phyloP scores from a whole-genome alignment of 1,140 invertebrate genomes.

The Tribolium castaneum region DNA sequence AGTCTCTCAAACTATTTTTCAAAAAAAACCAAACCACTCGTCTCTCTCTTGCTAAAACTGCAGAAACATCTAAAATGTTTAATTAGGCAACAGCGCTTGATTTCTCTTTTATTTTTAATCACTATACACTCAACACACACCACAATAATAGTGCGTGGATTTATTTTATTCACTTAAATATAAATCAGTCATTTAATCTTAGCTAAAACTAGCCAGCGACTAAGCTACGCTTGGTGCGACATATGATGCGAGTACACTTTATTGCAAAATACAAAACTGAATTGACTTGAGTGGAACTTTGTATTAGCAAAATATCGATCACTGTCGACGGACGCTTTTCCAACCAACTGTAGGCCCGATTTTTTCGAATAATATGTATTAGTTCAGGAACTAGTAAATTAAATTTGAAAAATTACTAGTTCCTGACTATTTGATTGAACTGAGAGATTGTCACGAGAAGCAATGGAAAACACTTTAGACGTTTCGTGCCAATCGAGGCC shows the following conservation, averaged over 20 bases:
- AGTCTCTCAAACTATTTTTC: not conserved
- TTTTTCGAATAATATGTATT: not conserved
- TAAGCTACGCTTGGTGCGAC: constrained; percentile 7
- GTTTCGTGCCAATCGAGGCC: not conserved
- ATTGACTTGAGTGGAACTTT: constrained; percentile 29
- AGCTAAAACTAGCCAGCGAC: not conserved
- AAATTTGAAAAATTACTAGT: no score
- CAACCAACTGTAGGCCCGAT: not conserved
- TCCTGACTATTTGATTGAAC: not conserved
- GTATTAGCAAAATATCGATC: constrained; percentile 16
- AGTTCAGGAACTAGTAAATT: no score
- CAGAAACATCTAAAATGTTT: constrained; percentile 39
- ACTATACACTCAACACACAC: constrained; percentile 37
- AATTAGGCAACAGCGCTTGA: constrained; percentile 31
- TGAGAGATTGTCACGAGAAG: not conserved
- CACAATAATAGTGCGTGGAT: not conserved
- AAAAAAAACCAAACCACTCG: not conserved
- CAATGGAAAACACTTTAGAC: constrained; percentile 26
- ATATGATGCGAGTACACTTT: constrained; percentile 9
- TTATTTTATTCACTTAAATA: constrained; percentile 24
- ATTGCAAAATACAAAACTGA: constrained; percentile 31
- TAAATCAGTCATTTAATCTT: constrained; percentile 35
- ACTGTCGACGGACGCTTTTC: not conserved
- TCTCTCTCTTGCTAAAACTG: not conserved
- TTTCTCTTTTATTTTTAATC: constrained; percentile 25